Evolutionary conservation across 2,888 invertebrate species (phyloP).

Genomic region (Calephelis perditalis): DNA sequence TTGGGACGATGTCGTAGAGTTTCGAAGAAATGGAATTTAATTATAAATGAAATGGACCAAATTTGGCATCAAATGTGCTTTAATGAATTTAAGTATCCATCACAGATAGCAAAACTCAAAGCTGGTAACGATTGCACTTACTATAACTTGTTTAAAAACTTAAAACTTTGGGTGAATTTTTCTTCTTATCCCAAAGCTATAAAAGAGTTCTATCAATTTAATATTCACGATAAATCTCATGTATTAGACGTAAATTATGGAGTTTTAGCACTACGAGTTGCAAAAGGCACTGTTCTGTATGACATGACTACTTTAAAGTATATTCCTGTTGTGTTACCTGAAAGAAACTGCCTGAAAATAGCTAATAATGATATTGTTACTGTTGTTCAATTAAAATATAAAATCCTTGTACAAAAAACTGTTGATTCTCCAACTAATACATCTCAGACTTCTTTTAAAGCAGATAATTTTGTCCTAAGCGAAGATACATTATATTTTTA

Average conservation of each 20-base stretch:
- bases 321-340: constrained; percentile 52
- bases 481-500: constrained; percentile 45
- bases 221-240: constrained; percentile 48
- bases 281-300: constrained; percentile 49
- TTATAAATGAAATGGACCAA: constrained; percentile 45
- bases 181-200: constrained; percentile 37
- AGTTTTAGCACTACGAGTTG: constrained; percentile 51
- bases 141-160: constrained; percentile 57
- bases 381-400: constrained; percentile 46
- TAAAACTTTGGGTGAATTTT: constrained; percentile 48
- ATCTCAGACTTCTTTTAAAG: constrained; percentile 50
- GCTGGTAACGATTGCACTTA: constrained; percentile 46
- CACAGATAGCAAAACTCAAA: constrained; percentile 54
- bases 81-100: constrained; percentile 46
- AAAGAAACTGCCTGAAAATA: constrained; percentile 49
- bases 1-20: constrained; percentile 53
- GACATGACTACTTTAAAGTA: constrained; percentile 50
- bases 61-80: constrained; percentile 52
- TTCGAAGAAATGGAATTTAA: constrained; percentile 50
- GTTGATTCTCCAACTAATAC: constrained; percentile 36
- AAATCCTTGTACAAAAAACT: constrained; percentile 48
- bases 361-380: constrained; percentile 49
- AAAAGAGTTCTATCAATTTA: constrained; percentile 53
- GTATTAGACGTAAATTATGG: constrained; percentile 48
- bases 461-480: constrained; percentile 50